Conservation (phyloP, 2,888 invertebrate genomes). For the Eupithecia centaureata region DNA sequence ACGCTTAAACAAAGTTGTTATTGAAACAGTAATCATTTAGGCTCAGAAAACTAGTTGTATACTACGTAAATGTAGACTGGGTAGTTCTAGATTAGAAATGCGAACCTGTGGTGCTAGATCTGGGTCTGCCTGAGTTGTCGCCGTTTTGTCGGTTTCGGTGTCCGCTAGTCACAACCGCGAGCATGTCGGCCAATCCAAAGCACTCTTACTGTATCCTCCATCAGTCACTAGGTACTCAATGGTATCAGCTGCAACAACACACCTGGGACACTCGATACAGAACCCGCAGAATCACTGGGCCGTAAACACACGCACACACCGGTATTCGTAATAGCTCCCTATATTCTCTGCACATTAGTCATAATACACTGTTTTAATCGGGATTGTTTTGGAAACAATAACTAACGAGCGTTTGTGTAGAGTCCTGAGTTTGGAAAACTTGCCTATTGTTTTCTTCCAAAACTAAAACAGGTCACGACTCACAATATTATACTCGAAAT, state of each 20-base stretch:
- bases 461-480: slow-evolving; percentile 42
- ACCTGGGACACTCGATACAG: slow-evolving; percentile 59
- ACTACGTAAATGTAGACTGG: slow-evolving; percentile 3
- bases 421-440: slow-evolving; percentile 45
- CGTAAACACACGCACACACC: slow-evolving; percentile 76
- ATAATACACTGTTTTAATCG: slow-evolving; percentile 60
- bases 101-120: slow-evolving; percentile 76
- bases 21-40: slow-evolving; percentile 44
- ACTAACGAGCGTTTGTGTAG: slow-evolving; percentile 53
- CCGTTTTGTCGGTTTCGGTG: slow-evolving; percentile 74
- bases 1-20: slow-evolving; percentile 35
- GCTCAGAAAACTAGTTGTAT: slow-evolving; percentile 42
- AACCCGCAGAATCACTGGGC: slow-evolving; percentile 52
- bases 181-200: slow-evolving; percentile 71
- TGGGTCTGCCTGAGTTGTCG: slow-evolving; percentile 68
- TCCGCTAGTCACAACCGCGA: slow-evolving; percentile 69
- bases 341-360: slow-evolving; percentile 61
- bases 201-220: slow-evolving; percentile 71
- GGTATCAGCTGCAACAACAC: slow-evolving; percentile 58
- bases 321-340: slow-evolving; percentile 65
- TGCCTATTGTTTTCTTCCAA: slow-evolving; percentile 39
- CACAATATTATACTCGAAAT: slow-evolving; percentile 15
- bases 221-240: slow-evolving; percentile 61
- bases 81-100: slow-evolving; percentile 34
- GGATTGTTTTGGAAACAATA: slow-evolving; percentile 75